Base-by-base conservation (phyloP, 2,888 invertebrate species). In the Uropetala carovei region DNA sequence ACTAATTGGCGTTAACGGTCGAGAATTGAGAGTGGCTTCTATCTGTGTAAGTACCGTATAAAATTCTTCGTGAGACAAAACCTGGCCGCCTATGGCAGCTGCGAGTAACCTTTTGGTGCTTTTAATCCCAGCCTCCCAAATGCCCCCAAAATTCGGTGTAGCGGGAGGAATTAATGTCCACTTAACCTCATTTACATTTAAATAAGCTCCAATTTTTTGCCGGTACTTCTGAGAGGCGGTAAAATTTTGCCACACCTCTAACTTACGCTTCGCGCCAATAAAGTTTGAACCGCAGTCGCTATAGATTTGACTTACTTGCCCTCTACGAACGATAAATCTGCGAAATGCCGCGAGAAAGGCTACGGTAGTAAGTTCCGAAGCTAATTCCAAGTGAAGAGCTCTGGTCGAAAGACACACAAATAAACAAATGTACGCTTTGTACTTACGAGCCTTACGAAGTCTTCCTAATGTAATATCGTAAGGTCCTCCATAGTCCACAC, bases 231-330 rank as follows among this genome's bases (percentile, higher is more conserved):
- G n/a, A n/a, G n/a, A n/a, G n/a, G 14, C 7, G 14, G 82, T 82
- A 14, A n/a, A n/a, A n/a, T n/a, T n/a, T n/a, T n/a, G n/a, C n/a
- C n/a, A n/a, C n/a, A n/a, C n/a, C n/a, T n/a, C 82, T 58, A 93
- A 92, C 57, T 92, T 85, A 84, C 93, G 91, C 75, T 93, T 93
- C 0, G 94, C 94, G 7, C 94, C 94, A 5, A 94, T 93, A 92
- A 94, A 95, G 92, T 94, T 95, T 0, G 94, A 94, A 0, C 94
- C 94, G 59, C 94, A 94, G 92, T 95, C 95, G 5, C 94, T 94
- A 85, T 93, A 94, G 0, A 95, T 93, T 3, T 94, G 92, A 16
- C 91, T 27, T 0, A 94, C 94, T 18, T 93, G 89, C 0, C 94
- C 94, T 85, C 94, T 83, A 22, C 94, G 43, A 0, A 94, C 92